Conservation (phyloP, 2,797 vertebrate species). For the Xerus rutilus region DNA sequence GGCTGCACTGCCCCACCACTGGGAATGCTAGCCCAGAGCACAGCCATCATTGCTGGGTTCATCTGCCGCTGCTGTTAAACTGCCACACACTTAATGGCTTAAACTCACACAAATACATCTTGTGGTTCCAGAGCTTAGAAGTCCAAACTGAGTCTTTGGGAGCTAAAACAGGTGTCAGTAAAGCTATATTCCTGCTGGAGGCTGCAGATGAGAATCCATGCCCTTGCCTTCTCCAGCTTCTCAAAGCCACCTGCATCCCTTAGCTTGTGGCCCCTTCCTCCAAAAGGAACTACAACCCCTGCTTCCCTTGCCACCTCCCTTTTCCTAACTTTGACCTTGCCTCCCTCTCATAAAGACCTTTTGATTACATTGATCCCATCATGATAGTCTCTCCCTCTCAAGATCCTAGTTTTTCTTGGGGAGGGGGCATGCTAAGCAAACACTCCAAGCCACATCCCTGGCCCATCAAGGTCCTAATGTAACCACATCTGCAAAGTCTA, state of each 20-base stretch:
- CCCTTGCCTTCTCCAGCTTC: background rate
- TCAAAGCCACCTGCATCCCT: background rate
- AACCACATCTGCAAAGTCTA: background rate
- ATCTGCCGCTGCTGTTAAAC: background rate
- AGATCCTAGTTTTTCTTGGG: background rate
- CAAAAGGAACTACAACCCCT: background rate
- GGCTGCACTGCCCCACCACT: background rate
- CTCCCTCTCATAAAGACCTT: background rate
- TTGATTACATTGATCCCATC: background rate
- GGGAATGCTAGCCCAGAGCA: background rate
- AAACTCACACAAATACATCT: background rate
- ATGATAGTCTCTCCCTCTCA: background rate
- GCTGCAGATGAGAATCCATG: background rate
- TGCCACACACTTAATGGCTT: background rate
- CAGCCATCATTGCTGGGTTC: rapidly evolving
- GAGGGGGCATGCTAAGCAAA: no score
- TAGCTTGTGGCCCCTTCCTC: background rate
- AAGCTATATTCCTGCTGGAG: background rate
- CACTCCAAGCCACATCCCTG: background rate
- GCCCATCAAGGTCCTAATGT: background rate
- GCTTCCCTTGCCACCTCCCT: background rate
- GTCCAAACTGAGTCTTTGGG: background rate
- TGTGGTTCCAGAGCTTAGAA: background rate
- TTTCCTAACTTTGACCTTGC: background rate
- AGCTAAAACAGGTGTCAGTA: background rate